These are phyloP conservation scores for Leucopsar rothschildi DNA, from an alignment of 2,113 vertebrate genomes.

Conservation along the genomic window DNA sequence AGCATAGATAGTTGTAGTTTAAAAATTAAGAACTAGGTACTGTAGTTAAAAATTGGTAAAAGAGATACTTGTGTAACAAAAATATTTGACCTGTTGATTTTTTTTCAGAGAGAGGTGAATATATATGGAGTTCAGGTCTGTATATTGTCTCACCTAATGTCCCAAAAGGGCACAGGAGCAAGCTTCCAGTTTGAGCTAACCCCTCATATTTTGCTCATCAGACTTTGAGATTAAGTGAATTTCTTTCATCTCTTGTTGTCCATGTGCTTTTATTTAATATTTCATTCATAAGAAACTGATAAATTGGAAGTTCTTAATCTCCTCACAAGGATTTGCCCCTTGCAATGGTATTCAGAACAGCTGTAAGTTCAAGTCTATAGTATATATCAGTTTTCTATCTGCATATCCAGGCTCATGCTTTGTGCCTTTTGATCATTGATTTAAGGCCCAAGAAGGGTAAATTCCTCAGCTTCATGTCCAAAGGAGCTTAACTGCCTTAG, in stretches of 20 bases:
- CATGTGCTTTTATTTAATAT: constrained; percentile 16
- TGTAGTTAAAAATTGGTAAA: not conserved
- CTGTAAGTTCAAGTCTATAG: not conserved
- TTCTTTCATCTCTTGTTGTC: not conserved
- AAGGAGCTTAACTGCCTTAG: not conserved
- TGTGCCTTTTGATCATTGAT: not conserved
- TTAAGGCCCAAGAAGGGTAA: not conserved
- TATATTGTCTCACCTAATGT: not conserved
- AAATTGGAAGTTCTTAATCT: constrained; percentile 1
- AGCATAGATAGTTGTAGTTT: not conserved
- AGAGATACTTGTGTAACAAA: not conserved
- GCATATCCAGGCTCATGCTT: not conserved
- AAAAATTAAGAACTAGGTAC: not conserved
- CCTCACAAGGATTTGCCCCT: not conserved
- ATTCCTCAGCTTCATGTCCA: not conserved
- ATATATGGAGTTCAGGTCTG: not conserved
- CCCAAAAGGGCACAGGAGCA: not conserved
- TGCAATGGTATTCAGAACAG: not conserved
- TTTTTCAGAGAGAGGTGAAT: not conserved
- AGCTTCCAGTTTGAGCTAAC: not conserved
- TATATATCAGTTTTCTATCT: not conserved
- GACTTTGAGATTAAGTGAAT: not conserved
- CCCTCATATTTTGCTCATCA: not conserved
- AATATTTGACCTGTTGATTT: not conserved
- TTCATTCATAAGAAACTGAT: constrained; percentile 24